phyloP scores from a whole-genome alignment of 2,797 vertebrate species.

The Telmatherina bonti region DNA sequence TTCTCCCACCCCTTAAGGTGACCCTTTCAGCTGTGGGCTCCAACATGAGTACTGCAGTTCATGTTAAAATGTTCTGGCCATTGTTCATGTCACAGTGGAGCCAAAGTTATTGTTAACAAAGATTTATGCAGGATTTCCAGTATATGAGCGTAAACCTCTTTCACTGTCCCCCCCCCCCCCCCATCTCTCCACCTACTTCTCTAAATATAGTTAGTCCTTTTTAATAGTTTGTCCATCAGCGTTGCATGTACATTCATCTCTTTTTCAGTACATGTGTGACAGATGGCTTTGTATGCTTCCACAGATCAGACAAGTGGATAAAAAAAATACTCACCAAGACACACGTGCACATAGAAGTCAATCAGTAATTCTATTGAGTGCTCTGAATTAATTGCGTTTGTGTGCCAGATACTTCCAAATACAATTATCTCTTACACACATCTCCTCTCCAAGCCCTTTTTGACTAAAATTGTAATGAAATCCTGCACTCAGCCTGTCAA shows the following conservation, averaged over 20 bases:
- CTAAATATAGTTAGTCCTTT: no score
- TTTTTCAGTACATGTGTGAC: neutral
- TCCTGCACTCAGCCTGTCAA: constrained; percentile 41
- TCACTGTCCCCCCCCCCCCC: no score
- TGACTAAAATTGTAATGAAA: constrained; percentile 46
- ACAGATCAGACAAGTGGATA: neutral
- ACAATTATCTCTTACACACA: constrained; percentile 23
- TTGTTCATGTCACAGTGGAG: neutral
- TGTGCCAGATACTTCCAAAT: constrained; percentile 39
- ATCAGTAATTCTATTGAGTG: neutral
- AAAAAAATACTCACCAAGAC: neutral
- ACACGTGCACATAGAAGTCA: neutral
- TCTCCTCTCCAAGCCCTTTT: constrained; percentile 5
- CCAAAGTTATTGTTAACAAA: neutral
- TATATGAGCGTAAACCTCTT: no score
- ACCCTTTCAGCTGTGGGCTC: neutral
- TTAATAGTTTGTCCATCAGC: no score
- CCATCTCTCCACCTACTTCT: no score
- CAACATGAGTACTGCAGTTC: neutral
- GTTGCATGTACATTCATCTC: no score
- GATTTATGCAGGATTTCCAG: no score
- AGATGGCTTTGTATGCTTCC: neutral
- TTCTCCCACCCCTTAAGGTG: no score
- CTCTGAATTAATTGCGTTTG: constrained; percentile 17
- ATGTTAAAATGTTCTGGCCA: neutral